A percentile compares a stretch with the other conserved stretches of the same genome.
Evolutionary conservation across 2,888 invertebrate species (phyloP).

Genomic region (Metallyticus violacea): DNA sequence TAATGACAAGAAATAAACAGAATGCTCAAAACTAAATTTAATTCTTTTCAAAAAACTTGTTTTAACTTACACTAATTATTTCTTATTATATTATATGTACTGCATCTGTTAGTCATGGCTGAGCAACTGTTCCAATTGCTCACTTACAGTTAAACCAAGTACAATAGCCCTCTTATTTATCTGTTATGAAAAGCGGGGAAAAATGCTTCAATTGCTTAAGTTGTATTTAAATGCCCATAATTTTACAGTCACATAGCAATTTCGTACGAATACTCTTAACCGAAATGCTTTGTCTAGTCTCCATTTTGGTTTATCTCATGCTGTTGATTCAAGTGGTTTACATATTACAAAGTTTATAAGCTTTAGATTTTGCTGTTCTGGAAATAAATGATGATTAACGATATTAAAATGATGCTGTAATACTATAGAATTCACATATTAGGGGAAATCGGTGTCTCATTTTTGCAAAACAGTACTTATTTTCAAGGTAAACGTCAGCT

Average conservation of each 20-base stretch:
- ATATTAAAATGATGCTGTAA: background rate
- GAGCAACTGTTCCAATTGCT: background rate
- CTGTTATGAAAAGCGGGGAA: no score
- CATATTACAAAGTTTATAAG: background rate
- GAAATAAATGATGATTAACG: background rate
- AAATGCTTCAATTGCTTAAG: no score
- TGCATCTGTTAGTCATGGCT: conserved; percentile 3
- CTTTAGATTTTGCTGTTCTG: background rate
- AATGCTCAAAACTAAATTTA: background rate
- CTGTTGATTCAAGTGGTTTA: conserved; percentile 18
- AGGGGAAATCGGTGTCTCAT: background rate
- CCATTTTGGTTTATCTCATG: conserved; percentile 34
- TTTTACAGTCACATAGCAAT: no score
- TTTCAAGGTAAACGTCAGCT: conserved; percentile 35
- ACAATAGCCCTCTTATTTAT: background rate
- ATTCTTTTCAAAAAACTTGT: background rate
- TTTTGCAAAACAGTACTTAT: conserved; percentile 7
- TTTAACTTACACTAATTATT: background rate
- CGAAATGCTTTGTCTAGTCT: conserved; percentile 34
- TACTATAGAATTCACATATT: background rate
- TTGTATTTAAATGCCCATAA: no score
- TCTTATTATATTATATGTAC: background rate
- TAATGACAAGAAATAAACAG: background rate
- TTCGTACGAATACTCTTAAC: background rate
- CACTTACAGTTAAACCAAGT: background rate